These are phyloP conservation scores for Nemurella pictetii DNA, from an alignment of 2,888 invertebrate genomes.

Conservation along the genomic window DNA sequence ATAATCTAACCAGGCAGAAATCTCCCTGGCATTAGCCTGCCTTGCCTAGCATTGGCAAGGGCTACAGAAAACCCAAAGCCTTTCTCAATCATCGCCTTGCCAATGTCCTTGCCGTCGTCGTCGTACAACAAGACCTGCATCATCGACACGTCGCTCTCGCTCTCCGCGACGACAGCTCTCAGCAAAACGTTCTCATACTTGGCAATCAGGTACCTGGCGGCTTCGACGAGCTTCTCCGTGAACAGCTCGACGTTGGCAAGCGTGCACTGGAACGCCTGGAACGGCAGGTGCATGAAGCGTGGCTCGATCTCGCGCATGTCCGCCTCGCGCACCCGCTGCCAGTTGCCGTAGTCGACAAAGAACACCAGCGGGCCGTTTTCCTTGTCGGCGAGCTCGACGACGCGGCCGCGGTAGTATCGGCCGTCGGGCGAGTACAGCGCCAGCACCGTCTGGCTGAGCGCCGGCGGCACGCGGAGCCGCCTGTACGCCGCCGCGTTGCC, in stretches of 20 bases:
- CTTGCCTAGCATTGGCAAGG: neutral
- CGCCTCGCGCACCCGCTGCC: constrained; percentile 12
- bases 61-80: neutral
- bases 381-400: constrained; percentile 24
- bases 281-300: constrained; percentile 36
- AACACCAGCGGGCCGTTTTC: constrained; percentile 8
- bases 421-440: constrained; percentile 22
- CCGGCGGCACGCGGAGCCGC: constrained; percentile 17
- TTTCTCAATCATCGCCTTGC: neutral
- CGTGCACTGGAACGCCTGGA: constrained; percentile 31
- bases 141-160: too few relatives aligned
- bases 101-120: neutral
- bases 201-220: neutral
- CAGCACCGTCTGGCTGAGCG: constrained; percentile 32
- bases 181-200: neutral
- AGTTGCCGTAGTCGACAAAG: constrained; percentile 34
- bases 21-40: neutral
- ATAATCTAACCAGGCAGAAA: neutral
- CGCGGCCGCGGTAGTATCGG: constrained; percentile 29
- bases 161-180: neutral
- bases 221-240: neutral
- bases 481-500: constrained; percentile 1
- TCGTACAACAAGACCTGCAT: neutral
- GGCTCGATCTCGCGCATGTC: constrained; percentile 28
- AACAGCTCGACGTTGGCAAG: constrained; percentile 18